phyloP scores from a whole-genome alignment of 2,888 invertebrate genomes.

The Dermolepida albohirtum region DNA sequence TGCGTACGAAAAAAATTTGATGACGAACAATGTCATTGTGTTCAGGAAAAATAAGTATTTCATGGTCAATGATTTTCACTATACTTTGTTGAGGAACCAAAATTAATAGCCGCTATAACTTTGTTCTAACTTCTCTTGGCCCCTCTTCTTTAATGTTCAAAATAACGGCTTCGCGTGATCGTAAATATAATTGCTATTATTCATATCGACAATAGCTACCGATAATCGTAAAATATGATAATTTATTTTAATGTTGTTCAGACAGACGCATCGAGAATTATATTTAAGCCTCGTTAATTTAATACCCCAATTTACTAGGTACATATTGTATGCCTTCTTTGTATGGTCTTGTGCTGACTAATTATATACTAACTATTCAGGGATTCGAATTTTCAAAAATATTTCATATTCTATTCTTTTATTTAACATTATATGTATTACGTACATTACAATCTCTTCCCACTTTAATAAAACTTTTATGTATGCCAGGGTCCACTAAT shows the following conservation, averaged over 20 bases:
- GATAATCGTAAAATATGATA: conserved; percentile 2
- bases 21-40: too few relatives aligned
- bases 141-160: not conserved
- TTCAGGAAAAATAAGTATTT: too few relatives aligned
- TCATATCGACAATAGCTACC: too few relatives aligned
- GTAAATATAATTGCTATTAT: conserved; percentile 12
- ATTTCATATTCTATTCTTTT: not conserved
- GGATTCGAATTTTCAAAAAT: not conserved
- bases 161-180: conserved; percentile 21
- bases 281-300: too few relatives aligned
- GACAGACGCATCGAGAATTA: not conserved
- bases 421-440: not conserved
- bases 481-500: too few relatives aligned
- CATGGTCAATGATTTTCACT: too few relatives aligned
- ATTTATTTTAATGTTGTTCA: not conserved
- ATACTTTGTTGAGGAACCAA: not conserved
- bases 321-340: not conserved
- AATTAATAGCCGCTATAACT: conserved; percentile 18
- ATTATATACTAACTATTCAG: not conserved
- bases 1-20: too few relatives aligned
- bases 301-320: too few relatives aligned
- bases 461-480: too few relatives aligned
- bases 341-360: not conserved
- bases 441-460: too few relatives aligned
- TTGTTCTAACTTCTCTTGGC: not conserved